A percentile compares a stretch with the other conserved stretches of the same genome.
Evolutionary conservation across 2,113 vertebrate species (phyloP).

Genomic region (Lagopus leucura): DNA sequence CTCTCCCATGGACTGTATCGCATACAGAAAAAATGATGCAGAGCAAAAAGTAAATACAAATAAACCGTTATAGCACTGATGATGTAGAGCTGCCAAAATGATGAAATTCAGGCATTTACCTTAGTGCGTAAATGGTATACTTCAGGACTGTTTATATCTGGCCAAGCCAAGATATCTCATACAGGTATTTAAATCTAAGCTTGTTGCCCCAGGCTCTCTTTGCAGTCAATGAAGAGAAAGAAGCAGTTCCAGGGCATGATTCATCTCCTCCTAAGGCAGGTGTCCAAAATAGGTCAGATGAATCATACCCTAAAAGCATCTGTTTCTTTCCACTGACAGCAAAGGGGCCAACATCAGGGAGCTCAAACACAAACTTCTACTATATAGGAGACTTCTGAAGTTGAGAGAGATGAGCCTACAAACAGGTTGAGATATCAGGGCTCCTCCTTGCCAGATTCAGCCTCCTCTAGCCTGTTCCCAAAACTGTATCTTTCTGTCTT

Average conservation of each 20-base stretch:
- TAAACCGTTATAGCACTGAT: background rate
- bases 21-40: background rate
- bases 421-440: background rate
- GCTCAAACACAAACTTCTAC: background rate
- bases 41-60: background rate
- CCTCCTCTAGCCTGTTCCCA: background rate
- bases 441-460: background rate
- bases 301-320: slow-evolving; percentile 51
- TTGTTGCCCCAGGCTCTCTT: background rate
- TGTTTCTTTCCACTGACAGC: slow-evolving; percentile 28
- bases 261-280: slow-evolving; percentile 47
- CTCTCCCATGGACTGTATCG: background rate
- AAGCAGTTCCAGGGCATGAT: slow-evolving; percentile 43
- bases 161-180: background rate
- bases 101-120: background rate
- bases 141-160: background rate
- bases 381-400: background rate
- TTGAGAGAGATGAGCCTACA: background rate
- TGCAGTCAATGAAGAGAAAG: background rate
- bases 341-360: background rate
- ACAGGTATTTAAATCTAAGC: slow-evolving; percentile 23
- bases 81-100: background rate
- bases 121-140: background rate
- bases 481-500: background rate
- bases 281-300: slow-evolving; percentile 55